Base-by-base conservation (phyloP, 2,797 vertebrate species). In the Hypotaenidia okinawae region DNA sequence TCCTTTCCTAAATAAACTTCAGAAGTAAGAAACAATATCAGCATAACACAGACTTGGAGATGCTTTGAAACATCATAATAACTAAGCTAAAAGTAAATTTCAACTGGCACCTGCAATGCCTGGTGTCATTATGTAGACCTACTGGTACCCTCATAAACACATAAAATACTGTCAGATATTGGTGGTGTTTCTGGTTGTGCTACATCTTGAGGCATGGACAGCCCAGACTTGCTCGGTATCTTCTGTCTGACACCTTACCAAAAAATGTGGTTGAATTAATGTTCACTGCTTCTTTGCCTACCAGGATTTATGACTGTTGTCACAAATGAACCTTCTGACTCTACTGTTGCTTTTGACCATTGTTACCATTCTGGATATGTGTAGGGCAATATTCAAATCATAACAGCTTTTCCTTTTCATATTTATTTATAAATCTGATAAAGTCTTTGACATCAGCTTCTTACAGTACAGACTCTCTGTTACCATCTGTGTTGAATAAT, bases 21-120 rank as follows among this genome's bases (percentile, higher is more conserved):
- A 64, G 51, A 87, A 62, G 35, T 79, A 73, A 93, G 35, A 93
- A 89, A 90, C 64, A 58, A 70, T 80, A 83, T 58, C 72, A 84
- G 33, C 45, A 33, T 66, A 89, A 75, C 0, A 3, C 6, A 91
- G 54, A 27, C 18, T 62, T 87, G 49, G 35, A 77, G 52, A 45
- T 83, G 39, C 49, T 93, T 87, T 85, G 52, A 83, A 94, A 75
- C 28, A 51, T 68, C 11, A 2, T 80, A 61, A 73, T 52, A 80
- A 55, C 52, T 51, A 67, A 87, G 24, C 43, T 69, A 55, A 79
- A 89, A 41, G 49, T 52, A 49, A 41, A 43, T 84, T 92, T 91
- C 64, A 83, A 76, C 37, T 33, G 77, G 24, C 13, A 55, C 28
- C 28, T 79, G 30, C 35, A 80, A 43, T 63, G 27, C 23, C 58